A percentile compares a stretch with the other conserved stretches of the same genome.
Conservation (phyloP, 2,113 vertebrate species). For the Sinocyclocheilus rhinocerous region DNA sequence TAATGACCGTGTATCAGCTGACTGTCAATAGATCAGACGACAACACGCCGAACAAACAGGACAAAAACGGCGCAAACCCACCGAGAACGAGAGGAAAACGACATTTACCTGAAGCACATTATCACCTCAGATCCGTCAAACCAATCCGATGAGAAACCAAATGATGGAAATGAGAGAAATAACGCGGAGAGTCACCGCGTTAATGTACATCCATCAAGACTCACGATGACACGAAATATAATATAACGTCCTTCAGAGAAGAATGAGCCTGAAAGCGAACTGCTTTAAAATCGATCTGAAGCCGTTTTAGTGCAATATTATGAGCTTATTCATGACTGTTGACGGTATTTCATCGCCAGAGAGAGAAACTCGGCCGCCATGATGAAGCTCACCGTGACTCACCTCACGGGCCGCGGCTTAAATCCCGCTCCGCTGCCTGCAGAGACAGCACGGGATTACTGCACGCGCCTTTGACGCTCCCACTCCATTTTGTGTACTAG, state of each 20-base stretch:
- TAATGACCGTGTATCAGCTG: slow-evolving; percentile 56
- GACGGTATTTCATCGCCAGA: slow-evolving; percentile 24
- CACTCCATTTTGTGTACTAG: too few relatives aligned
- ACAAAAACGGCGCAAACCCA: not conserved
- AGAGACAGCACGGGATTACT: not conserved
- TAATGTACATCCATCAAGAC: not conserved
- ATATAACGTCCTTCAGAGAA: not conserved
- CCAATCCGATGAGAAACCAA: too few relatives aligned
- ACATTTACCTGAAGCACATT: slow-evolving; percentile 58
- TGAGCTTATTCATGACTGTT: slow-evolving; percentile 30
- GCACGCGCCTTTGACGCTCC: too few relatives aligned
- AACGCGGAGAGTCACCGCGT: not conserved
- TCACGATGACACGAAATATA: not conserved
- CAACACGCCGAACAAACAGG: slow-evolving; percentile 30
- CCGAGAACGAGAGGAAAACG: not conserved
- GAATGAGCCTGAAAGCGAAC: not conserved
- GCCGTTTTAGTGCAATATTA: not conserved
- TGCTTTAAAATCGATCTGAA: not conserved
- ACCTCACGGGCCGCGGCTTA: not conserved
- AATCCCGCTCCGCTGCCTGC: not conserved
- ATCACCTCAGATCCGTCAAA: not conserved
- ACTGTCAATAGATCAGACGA: slow-evolving; percentile 48
- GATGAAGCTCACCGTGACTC: not conserved
- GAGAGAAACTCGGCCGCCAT: slow-evolving; percentile 72
- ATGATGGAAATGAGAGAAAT: not conserved